Evolutionary conservation across 1,140 invertebrate species (phyloP).

Genomic region (Trigoniulus corallinus): DNA sequence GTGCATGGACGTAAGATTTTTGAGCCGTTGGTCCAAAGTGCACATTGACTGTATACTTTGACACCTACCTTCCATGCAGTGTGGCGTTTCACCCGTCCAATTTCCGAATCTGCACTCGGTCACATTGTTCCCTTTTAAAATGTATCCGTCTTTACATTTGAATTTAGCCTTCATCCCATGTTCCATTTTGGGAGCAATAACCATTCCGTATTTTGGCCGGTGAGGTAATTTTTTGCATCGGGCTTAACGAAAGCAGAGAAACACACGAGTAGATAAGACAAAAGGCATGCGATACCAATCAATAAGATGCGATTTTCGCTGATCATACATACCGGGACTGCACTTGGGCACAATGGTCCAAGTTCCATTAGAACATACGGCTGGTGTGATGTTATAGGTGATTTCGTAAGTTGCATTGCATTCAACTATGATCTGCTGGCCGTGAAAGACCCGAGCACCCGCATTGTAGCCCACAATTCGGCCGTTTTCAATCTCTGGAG

Average conservation of each 20-base stretch:
- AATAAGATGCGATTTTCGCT: no score
- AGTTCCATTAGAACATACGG: conserved; percentile 83
- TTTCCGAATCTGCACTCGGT: conserved; percentile 78
- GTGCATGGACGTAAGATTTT: not conserved
- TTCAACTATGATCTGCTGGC: conserved; percentile 60
- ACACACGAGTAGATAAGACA: conserved; percentile 5
- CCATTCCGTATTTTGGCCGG: conserved; percentile 75
- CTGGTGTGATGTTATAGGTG: conserved; percentile 46
- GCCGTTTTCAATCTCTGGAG: conserved; percentile 72
- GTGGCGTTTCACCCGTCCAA: conserved; percentile 72
- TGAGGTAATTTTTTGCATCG: conserved; percentile 78
- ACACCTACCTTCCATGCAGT: conserved; percentile 57
- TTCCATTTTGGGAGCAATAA: conserved; percentile 86
- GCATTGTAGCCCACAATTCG: conserved; percentile 32
- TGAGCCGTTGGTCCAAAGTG: not conserved
- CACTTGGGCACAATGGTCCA: conserved; percentile 87
- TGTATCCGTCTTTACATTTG: conserved; percentile 79
- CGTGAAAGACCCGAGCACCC: conserved; percentile 55
- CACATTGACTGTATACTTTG: not conserved
- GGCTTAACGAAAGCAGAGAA: conserved; percentile 28
- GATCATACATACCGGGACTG: conserved; percentile 44
- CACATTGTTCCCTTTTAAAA: conserved; percentile 48
- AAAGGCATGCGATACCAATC: not conserved
- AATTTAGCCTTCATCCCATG: conserved; percentile 85
- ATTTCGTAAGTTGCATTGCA: conserved; percentile 82